Conservation (phyloP, 37 sponge, comb jelly and placozoan species). For the Beroe forskalii region DNA sequence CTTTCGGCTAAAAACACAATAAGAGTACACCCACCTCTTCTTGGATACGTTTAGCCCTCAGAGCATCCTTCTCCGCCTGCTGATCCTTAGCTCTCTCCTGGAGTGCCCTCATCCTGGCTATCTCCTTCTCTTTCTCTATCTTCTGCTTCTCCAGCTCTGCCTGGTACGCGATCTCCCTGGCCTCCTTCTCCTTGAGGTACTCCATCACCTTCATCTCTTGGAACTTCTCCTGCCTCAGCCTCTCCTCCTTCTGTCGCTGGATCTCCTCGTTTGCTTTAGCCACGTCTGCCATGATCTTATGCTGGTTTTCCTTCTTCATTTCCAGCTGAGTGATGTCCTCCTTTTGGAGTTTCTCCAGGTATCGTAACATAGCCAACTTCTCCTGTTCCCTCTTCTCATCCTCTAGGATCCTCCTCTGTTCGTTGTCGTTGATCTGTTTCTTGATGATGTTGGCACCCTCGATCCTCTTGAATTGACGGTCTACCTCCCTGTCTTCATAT, state of each 20-base stretch:
- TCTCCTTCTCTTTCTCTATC: conserved; percentile 93
- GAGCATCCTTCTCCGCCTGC: conserved; percentile 96
- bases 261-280: conserved; percentile 83
- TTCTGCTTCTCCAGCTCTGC: conserved; percentile 83
- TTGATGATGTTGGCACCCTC: conserved; percentile 85
- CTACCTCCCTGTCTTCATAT: conserved; percentile 75
- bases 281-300: conserved; percentile 89
- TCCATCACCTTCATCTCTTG: conserved; percentile 87
- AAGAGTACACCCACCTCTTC: conserved; percentile 80
- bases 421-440: conserved; percentile 83
- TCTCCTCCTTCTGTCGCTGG: conserved; percentile 73
- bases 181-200: conserved; percentile 91
- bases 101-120: conserved; percentile 87
- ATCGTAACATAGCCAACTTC: conserved; percentile 83
- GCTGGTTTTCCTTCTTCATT: conserved; percentile 82
- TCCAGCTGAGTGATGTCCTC: conserved; percentile 86
- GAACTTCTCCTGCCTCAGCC: conserved; percentile 82
- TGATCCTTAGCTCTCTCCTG: conserved; percentile 98
- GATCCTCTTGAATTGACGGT: conserved; percentile 22
- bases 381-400: conserved; percentile 95
- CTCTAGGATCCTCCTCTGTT: conserved; percentile 88
- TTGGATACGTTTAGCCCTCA: conserved; percentile 91
- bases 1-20: too few relatives aligned
- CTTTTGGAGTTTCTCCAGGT: conserved; percentile 66
- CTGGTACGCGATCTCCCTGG: conserved; percentile 83